A percentile compares a stretch with the other conserved stretches of the same genome.
These are phyloP conservation scores for Exephanes ischioxanthus DNA, from an alignment of 2,888 invertebrate species.

Conservation along the genomic window DNA sequence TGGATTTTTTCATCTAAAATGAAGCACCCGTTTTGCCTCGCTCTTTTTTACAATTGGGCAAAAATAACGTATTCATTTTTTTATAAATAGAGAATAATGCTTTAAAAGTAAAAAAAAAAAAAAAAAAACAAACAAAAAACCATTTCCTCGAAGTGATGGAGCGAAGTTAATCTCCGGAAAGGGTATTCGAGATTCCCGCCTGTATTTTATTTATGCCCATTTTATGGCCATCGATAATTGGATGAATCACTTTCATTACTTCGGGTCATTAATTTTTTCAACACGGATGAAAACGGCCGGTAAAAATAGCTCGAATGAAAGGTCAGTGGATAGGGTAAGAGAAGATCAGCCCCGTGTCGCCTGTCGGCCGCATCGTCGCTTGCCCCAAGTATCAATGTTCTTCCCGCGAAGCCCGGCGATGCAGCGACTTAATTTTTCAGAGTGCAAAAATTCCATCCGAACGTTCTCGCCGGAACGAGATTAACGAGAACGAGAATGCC, in stretches of 20 bases:
- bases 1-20: too few relatives aligned
- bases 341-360: neutral
- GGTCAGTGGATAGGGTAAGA: neutral
- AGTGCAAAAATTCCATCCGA: constrained; percentile 7
- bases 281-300: neutral
- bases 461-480: neutral
- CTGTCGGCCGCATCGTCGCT: neutral
- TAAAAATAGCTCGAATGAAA: constrained; percentile 10
- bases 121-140: neutral
- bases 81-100: too few relatives aligned
- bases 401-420: neutral
- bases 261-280: neutral
- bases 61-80: too few relatives aligned
- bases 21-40: too few relatives aligned
- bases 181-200: neutral
- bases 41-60: too few relatives aligned
- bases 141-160: neutral
- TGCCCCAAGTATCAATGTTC: neutral
- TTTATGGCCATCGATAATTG: neutral
- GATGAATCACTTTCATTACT: too few relatives aligned
- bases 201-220: neutral
- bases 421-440: constrained; percentile 8
- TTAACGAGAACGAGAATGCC: constrained; percentile 12
- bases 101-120: neutral
- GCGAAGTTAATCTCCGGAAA: neutral